A percentile compares a stretch with the other conserved stretches of the same genome.
phyloP scores from a whole-genome alignment of 2,797 vertebrate genomes.

The Enteromius radiatus region DNA sequence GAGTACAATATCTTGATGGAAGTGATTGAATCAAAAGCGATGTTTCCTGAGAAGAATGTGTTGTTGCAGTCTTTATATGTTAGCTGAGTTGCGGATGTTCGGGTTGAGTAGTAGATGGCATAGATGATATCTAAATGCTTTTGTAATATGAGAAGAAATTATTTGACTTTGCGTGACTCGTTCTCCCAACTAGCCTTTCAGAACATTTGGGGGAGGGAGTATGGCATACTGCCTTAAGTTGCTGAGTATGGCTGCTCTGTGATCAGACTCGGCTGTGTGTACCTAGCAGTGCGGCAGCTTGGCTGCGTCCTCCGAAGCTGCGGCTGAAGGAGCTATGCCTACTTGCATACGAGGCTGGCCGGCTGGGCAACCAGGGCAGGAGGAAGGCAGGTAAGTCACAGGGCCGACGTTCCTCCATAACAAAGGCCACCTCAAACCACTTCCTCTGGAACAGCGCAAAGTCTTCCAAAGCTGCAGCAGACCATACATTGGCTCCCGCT shows the following conservation, averaged over 20 bases:
- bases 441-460: conserved; percentile 94
- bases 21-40: neutral
- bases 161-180: conserved; percentile 48
- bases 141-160: conserved; percentile 4
- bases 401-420: conserved; percentile 90
- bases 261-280: conserved; percentile 71
- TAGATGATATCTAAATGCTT: neutral
- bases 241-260: conserved; percentile 35
- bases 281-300: conserved; percentile 97
- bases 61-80: neutral
- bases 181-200: conserved; percentile 27
- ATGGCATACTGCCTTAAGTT: conserved; percentile 14
- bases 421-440: conserved; percentile 98
- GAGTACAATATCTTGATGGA: neutral
- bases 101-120: neutral
- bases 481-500: conserved; percentile 79
- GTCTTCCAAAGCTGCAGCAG: conserved; percentile 87
- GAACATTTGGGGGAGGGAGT: conserved; percentile 23
- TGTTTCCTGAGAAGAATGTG: neutral
- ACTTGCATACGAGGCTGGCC: conserved; percentile 97
- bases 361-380: conserved; percentile 95
- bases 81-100: conserved; percentile 3
- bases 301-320: conserved; percentile 99
- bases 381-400: conserved; percentile 93
- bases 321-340: conserved; percentile 99